Evolutionary conservation across 2,113 vertebrate genomes (phyloP).

Genomic region (Athene cunicularia): DNA sequence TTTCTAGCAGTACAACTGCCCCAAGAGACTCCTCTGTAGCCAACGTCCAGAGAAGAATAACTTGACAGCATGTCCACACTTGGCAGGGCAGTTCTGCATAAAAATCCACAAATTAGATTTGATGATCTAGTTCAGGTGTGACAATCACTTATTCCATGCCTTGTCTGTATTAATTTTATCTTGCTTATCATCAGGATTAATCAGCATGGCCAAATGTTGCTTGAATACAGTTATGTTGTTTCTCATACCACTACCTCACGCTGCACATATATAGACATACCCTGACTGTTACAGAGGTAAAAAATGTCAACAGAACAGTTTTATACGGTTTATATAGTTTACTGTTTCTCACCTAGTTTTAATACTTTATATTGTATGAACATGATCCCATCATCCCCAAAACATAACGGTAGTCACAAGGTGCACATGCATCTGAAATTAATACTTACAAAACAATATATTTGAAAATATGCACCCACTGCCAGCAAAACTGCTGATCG

Average conservation of each 20-base stretch:
- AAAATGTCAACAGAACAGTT: neutral
- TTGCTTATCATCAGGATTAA: slow-evolving; percentile 27
- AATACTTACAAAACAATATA: neutral
- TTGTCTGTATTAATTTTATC: slow-evolving; percentile 22
- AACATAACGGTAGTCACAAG: neutral
- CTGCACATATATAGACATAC: neutral
- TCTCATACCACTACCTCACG: neutral
- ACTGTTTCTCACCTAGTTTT: neutral
- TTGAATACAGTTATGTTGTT: neutral
- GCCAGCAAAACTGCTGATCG: neutral
- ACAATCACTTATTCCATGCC: neutral
- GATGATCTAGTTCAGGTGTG: neutral
- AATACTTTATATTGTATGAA: neutral
- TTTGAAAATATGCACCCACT: fast-evolving
- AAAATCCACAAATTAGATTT: neutral
- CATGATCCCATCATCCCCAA: neutral
- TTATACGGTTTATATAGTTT: neutral
- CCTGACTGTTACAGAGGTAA: neutral
- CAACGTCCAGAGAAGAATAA: neutral
- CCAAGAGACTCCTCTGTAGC: neutral
- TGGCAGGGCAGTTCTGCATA: neutral
- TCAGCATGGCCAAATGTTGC: neutral
- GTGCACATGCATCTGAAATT: neutral
- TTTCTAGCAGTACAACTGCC: neutral
- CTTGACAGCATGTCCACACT: neutral